Evolutionary conservation across 2,888 invertebrate genomes (phyloP), one percentile per base, ranked within the genome.

Genomic region (Nymphalis polychloros): DNA sequence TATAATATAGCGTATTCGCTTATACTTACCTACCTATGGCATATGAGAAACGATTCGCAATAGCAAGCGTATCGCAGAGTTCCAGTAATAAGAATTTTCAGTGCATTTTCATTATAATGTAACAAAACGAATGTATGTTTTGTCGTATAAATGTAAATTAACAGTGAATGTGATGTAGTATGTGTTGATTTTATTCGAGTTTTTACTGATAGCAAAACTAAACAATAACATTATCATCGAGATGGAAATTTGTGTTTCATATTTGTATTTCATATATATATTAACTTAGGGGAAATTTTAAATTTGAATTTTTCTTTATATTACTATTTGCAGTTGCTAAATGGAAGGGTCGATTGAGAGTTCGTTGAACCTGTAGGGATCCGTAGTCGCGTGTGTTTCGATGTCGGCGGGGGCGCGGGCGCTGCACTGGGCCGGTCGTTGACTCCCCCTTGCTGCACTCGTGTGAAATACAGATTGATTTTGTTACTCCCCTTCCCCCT

Each of bases 281-380:
- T 62, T 52, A 52, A 64, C 62, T 64, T 17, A 31, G 53, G 53
- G 53, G 53, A n/a, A 55, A 31, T 53, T 31, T 31, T 17, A n/a
- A 55, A 31, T 31, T 27, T 31, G 31, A 27, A 31, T 64, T 66
- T 63, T 68, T 55, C 64, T 63, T 71, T 66, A 61, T 20, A 64
- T 65, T 63, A 67, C 70, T 68, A 72, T 74, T 73, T 70, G 81
- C 79, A 80, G 82, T 83, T 84, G 84, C 79, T 79, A 65, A 67
- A 80, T 76, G 73, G 79, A 80, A 84, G 88, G 89, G 87, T 85
- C 83, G 83, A 72, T 76, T 69, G 72, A 70, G 74, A 79, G 90
- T 85, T 89, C 90, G 77, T 88, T 91, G 90, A 91, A 89, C 91
- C 85, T 75, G 74, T 82, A 85, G 89, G 87, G 86, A 85, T 84